Conservation (phyloP, 2,797 vertebrate genomes). For the Spinus olivaceus region DNA sequence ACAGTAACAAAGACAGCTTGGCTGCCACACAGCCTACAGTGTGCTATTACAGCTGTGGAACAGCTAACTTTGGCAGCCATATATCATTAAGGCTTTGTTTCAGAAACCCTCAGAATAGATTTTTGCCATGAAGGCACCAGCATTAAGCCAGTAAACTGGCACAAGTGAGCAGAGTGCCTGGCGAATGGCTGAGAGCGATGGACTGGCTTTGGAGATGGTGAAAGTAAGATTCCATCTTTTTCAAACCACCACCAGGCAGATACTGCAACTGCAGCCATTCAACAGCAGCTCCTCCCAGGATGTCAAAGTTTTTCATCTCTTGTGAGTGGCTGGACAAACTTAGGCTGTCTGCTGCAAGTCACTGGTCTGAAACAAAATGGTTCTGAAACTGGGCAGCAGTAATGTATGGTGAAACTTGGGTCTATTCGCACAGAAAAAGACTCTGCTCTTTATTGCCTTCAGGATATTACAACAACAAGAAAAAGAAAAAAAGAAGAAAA, state of each 20-base stretch:
- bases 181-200: fast-evolving
- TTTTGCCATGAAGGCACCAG: background rate
- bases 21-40: constrained; percentile 24
- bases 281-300: background rate
- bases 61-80: constrained; percentile 72
- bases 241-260: background rate
- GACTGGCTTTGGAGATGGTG: background rate
- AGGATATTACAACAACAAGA: background rate
- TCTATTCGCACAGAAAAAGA: background rate
- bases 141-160: background rate
- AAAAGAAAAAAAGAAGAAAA: background rate
- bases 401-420: constrained; percentile 24
- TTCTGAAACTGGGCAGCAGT: constrained; percentile 56
- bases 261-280: background rate
- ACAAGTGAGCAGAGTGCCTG: background rate
- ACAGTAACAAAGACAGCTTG: constrained; percentile 65
- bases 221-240: background rate
- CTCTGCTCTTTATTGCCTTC: background rate
- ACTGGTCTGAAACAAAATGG: constrained; percentile 51
- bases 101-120: constrained; percentile 63
- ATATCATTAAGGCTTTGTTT: constrained; percentile 67
- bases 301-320: background rate
- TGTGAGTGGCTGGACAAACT: background rate
- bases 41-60: constrained; percentile 76
- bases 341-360: background rate